phyloP scores from a whole-genome alignment of 2,888 invertebrate genomes.

The Megalurothrips usitatus region DNA sequence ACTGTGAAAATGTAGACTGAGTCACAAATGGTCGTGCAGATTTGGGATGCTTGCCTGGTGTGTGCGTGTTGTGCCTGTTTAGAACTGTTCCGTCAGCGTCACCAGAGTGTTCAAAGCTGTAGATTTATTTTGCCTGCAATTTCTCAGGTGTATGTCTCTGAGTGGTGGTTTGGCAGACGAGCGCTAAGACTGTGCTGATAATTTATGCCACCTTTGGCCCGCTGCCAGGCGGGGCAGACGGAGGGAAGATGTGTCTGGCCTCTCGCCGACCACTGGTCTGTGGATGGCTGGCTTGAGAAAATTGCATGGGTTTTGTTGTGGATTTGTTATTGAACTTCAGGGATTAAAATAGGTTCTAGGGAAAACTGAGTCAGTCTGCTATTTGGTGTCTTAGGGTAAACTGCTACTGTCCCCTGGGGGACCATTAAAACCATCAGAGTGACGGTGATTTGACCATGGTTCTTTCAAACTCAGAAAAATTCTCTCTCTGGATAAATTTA shows the following conservation, averaged over 20 bases:
- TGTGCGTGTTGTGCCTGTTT: background rate
- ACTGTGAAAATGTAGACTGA: too few species aligned
- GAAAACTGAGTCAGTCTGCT: too few species aligned
- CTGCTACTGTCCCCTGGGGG: too few species aligned
- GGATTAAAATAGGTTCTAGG: background rate
- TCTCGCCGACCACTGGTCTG: background rate
- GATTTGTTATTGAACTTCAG: background rate
- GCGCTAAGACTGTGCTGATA: background rate
- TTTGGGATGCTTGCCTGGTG: too few species aligned
- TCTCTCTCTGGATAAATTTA: too few species aligned
- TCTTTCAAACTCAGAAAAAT: too few species aligned
- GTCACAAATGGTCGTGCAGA: background rate
- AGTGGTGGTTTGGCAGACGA: background rate
- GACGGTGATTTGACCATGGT: too few species aligned
- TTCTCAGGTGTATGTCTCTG: slow-evolving; percentile 24
- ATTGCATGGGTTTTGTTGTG: background rate
- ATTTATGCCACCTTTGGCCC: background rate
- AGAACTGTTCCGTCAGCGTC: background rate
- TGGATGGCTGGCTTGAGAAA: background rate
- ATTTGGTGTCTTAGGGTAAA: too few species aligned
- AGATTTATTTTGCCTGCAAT: slow-evolving; percentile 15
- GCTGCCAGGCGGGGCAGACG: background rate
- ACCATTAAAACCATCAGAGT: too few species aligned
- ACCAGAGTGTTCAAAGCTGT: background rate
- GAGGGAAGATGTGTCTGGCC: background rate